These are phyloP conservation scores for Conger conger DNA, from an alignment of 2,113 vertebrate genomes.

Conservation along the genomic window DNA sequence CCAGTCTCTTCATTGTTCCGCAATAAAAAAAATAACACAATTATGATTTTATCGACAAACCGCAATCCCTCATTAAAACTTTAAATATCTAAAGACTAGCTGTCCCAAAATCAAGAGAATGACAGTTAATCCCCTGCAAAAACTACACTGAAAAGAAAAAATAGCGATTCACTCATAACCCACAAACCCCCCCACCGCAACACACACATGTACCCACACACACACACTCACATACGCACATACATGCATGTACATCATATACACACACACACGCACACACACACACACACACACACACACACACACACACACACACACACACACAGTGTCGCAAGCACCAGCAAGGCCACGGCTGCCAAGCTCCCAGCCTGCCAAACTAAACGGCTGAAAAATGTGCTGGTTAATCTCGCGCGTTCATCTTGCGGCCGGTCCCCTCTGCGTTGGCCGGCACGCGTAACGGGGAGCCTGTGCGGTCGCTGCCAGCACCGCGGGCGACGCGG, in stretches of 20 bases:
- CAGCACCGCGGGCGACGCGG: background rate
- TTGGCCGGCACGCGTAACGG: background rate
- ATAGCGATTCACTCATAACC: background rate
- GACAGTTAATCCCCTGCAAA: background rate
- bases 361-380: slow-evolving; percentile 46
- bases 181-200: background rate
- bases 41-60: background rate
- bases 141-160: background rate
- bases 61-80: background rate
- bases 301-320: slow-evolving; percentile 22
- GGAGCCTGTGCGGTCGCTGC: background rate
- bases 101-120: background rate
- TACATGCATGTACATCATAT: slow-evolving; percentile 8
- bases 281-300: slow-evolving; percentile 23
- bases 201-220: background rate
- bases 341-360: slow-evolving; percentile 38
- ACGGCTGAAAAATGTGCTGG: slow-evolving; percentile 57
- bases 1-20: background rate
- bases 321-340: slow-evolving; percentile 28
- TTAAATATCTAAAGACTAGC: background rate
- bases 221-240: background rate
- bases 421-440: slow-evolving; percentile 30
- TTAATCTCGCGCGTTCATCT: slow-evolving; percentile 52
- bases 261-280: slow-evolving; percentile 16
- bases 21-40: background rate